phyloP scores from a whole-genome alignment of 2,113 vertebrate genomes.

The Rhynchopsitta pachyrhyncha region DNA sequence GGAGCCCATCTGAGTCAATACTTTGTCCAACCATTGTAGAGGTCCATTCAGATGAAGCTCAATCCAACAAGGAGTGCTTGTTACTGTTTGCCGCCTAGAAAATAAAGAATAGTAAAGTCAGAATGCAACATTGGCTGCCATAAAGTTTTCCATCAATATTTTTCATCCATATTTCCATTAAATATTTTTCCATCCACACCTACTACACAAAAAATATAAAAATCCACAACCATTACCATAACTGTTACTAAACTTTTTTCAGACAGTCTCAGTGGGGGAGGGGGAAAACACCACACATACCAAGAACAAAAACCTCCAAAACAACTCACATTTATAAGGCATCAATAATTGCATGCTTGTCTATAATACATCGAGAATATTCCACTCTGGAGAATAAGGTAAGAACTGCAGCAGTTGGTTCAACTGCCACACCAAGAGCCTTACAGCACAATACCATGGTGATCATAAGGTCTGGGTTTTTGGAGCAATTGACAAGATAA shows the following conservation, averaged over 20 bases:
- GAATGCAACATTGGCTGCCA: neutral
- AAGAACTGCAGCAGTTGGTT: neutral
- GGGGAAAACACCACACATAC: neutral
- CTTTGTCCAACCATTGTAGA: conserved; percentile 97
- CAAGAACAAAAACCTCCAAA: neutral
- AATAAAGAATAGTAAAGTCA: neutral
- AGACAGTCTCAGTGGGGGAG: neutral
- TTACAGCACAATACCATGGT: neutral
- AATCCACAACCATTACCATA: neutral
- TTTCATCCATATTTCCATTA: neutral
- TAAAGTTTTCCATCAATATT: neutral
- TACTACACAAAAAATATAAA: neutral
- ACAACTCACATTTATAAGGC: neutral
- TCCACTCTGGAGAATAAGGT: neutral
- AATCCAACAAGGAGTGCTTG: conserved; percentile 98
- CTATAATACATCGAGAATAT: neutral
- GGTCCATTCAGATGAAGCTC: conserved; percentile 96
- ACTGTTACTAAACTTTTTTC: neutral
- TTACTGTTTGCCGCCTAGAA: conserved; percentile 91
- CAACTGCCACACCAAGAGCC: neutral
- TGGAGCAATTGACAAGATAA: neutral
- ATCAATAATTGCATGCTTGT: neutral
- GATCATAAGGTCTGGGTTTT: neutral
- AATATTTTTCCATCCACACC: neutral
- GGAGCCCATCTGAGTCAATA: conserved; percentile 98